Percentiles rank a stretch among this genome's conserved stretches.
Evolutionary conservation across 2,113 vertebrate species (phyloP).

Genomic region (Spheniscus mendiculus): DNA sequence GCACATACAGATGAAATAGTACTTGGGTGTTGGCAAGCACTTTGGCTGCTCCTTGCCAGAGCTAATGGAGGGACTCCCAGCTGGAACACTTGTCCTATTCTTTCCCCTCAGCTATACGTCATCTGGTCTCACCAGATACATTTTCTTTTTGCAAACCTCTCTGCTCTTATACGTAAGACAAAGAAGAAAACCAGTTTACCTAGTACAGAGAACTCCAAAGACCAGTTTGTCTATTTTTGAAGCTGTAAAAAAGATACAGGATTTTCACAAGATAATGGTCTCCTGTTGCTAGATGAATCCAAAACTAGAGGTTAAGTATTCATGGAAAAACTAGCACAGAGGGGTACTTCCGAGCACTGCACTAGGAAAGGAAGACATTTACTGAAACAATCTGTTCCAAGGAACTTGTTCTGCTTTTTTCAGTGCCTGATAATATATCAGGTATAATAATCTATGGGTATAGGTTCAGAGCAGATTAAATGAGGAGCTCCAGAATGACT

Average conservation of each 20-base stretch:
- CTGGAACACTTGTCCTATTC: neutral
- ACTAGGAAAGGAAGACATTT: neutral
- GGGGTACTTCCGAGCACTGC: neutral
- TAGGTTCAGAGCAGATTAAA: neutral
- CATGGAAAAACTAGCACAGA: neutral
- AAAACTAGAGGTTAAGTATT: neutral
- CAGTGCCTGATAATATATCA: neutral
- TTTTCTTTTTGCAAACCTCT: neutral
- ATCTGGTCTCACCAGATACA: neutral
- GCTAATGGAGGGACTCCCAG: slow-evolving; percentile 64
- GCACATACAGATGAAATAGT: slow-evolving; percentile 41
- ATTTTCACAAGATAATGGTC: neutral
- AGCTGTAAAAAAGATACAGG: neutral
- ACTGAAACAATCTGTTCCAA: neutral
- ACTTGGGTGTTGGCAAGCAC: slow-evolving; percentile 24
- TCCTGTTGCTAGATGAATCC: neutral
- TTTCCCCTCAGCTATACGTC: neutral
- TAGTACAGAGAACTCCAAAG: neutral
- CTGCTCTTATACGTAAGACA: neutral
- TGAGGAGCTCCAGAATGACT: neutral
- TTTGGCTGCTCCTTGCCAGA: slow-evolving; percentile 38
- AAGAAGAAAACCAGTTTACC: neutral
- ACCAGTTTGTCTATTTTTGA: neutral
- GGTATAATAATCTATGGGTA: neutral
- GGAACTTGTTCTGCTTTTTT: neutral